phyloP scores from a whole-genome alignment of 1,140 invertebrate species.

The Drosophila ogumai region DNA sequence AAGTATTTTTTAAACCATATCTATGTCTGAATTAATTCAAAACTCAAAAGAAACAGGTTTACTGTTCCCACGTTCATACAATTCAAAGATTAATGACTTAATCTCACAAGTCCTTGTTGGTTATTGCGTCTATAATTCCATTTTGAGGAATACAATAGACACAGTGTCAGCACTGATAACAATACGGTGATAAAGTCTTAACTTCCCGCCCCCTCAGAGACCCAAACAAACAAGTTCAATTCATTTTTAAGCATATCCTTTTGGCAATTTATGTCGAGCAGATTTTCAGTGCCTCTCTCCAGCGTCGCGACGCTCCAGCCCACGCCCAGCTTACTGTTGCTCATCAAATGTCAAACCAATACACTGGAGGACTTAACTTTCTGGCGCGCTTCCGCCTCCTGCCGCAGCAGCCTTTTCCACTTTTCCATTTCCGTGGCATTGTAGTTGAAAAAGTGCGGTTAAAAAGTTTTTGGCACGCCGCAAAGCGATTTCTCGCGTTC shows the following conservation, averaged over 20 bases:
- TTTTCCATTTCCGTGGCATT: constrained; percentile 75
- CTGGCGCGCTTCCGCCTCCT: constrained; percentile 27
- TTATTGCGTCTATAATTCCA: constrained; percentile 5
- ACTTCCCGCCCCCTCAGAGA: constrained; percentile 14
- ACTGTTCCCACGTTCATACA: background rate
- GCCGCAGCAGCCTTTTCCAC: constrained; percentile 37
- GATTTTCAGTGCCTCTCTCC: constrained; percentile 1
- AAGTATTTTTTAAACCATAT: background rate
- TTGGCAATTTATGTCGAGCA: constrained; percentile 55
- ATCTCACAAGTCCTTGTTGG: constrained; percentile 4
- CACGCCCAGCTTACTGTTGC: constrained; percentile 56
- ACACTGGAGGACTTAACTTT: constrained; percentile 80
- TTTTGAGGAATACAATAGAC: constrained; percentile 22
- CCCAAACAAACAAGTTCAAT: constrained; percentile 69
- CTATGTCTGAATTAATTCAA: background rate
- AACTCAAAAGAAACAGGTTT: background rate
- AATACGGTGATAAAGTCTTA: constrained; percentile 14
- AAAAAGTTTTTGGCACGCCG: constrained; percentile 73
- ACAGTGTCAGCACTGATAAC: constrained; percentile 29
- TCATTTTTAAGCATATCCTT: constrained; percentile 77
- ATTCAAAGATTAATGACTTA: constrained; percentile 10
- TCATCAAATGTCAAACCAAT: constrained; percentile 83
- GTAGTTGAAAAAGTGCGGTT: constrained; percentile 76
- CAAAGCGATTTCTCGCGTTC: constrained; percentile 77
- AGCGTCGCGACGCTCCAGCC: no score